These are phyloP conservation scores for Aporophyla lueneburgensis DNA, from an alignment of 2,888 invertebrate genomes.

Conservation along the genomic window DNA sequence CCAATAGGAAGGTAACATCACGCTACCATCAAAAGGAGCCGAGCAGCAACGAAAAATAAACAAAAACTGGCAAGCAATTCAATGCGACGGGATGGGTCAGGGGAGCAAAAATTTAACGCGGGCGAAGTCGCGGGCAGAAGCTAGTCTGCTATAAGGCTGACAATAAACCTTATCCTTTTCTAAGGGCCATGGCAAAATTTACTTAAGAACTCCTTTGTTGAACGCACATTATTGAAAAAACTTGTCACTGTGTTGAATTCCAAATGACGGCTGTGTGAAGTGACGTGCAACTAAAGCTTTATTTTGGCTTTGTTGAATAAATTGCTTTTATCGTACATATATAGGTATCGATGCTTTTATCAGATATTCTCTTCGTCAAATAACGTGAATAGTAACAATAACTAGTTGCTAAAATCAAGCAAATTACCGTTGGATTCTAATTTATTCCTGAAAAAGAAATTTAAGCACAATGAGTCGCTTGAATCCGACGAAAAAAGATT, in stretches of 20 bases:
- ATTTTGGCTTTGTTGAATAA: neutral
- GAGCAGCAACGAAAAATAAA: too few relatives aligned
- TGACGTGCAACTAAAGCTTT: neutral
- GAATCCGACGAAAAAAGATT: slow-evolving; percentile 33
- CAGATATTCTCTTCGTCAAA: neutral
- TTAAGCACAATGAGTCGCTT: slow-evolving; percentile 26
- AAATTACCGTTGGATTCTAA: neutral
- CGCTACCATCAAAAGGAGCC: too few relatives aligned
- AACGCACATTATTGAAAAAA: neutral
- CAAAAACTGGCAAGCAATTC: too few relatives aligned
- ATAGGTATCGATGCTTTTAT: too few relatives aligned
- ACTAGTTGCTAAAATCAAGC: neutral
- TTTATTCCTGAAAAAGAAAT: neutral
- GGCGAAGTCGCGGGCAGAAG: too few relatives aligned
- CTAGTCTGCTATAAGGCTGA: neutral
- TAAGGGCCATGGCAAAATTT: neutral
- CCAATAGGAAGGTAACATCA: too few relatives aligned
- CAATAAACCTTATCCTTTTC: slow-evolving; percentile 17
- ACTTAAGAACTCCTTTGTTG: neutral
- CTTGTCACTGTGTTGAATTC: neutral
- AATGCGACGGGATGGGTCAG: too few relatives aligned
- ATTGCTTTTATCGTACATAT: too few relatives aligned
- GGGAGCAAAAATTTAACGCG: too few relatives aligned
- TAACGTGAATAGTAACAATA: neutral
- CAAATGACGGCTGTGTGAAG: neutral